phyloP scores from a whole-genome alignment of 2,888 invertebrate species.

The Agriopis aurantiaria region DNA sequence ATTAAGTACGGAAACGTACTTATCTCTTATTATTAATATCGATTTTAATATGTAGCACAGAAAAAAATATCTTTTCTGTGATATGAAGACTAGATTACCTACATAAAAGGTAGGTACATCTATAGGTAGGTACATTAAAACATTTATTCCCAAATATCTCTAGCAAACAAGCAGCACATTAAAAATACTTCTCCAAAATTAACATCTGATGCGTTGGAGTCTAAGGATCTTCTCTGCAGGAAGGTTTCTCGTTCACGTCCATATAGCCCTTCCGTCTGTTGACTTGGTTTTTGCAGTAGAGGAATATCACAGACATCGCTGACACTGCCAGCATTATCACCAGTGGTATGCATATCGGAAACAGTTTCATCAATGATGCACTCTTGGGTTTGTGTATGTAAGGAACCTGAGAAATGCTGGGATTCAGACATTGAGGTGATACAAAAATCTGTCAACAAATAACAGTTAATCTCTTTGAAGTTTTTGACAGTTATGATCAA shows the following conservation, averaged over 20 bases:
- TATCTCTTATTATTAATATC: too few relatives aligned
- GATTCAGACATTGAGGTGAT: constrained; percentile 12
- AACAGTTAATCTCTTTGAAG: too few relatives aligned
- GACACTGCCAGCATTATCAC: constrained; percentile 75
- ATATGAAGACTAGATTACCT: too few relatives aligned
- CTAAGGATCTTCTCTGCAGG: constrained; percentile 49
- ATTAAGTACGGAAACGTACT: too few relatives aligned
- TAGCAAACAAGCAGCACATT: constrained; percentile 33
- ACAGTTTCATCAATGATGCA: constrained; percentile 53
- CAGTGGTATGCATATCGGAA: constrained; percentile 66
- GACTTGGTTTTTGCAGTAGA: constrained; percentile 71
- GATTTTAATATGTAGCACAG: too few relatives aligned
- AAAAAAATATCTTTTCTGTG: too few relatives aligned
- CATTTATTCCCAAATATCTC: constrained; percentile 25
- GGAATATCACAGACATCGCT: constrained; percentile 68
- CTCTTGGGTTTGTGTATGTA: constrained; percentile 2
- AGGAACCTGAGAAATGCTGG: not conserved
- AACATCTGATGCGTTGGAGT: not conserved
- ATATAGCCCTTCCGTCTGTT: constrained; percentile 72
- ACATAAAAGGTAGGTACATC: not conserved
- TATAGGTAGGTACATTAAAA: not conserved
- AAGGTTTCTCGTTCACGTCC: constrained; percentile 75
- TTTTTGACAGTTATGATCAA: too few relatives aligned
- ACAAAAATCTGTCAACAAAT: not conserved
- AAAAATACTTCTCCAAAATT: constrained; percentile 31